phyloP scores from a whole-genome alignment of 2,888 invertebrate species.

The Fragum sueziense region DNA sequence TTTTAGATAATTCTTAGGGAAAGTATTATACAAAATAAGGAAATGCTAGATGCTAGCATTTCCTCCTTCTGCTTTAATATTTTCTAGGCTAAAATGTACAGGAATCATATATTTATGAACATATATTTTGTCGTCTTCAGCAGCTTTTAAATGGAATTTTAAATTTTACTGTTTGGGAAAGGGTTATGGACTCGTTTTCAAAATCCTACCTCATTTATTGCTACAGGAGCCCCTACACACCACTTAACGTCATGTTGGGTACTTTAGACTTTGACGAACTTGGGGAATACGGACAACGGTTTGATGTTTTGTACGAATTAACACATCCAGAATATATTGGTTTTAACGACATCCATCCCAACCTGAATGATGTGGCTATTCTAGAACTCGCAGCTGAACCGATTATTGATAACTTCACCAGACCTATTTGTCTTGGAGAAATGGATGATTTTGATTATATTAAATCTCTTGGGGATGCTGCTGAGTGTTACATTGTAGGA shows the following conservation, averaged over 20 bases:
- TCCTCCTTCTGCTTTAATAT: neutral
- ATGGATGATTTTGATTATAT: neutral
- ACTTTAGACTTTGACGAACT: neutral
- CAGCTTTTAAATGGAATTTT: too few species aligned
- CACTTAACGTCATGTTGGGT: neutral
- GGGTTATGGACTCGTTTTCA: too few species aligned
- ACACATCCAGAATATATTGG: slow-evolving; percentile 2
- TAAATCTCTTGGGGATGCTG: neutral
- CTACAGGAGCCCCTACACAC: neutral
- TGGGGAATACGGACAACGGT: neutral
- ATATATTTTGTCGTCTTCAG: neutral
- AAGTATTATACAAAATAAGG: neutral
- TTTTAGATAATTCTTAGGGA: neutral
- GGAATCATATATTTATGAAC: neutral
- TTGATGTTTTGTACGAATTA: neutral
- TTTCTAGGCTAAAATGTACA: neutral
- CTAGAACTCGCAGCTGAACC: neutral
- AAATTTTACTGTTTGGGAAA: too few species aligned
- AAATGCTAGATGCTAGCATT: neutral
- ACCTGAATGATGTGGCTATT: slow-evolving; percentile 7
- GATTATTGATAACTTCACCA: slow-evolving; percentile 19
- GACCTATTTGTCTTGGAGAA: slow-evolving; percentile 17
- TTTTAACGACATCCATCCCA: neutral
- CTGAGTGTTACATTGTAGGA: slow-evolving; percentile 18
- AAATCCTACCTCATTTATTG: too few species aligned